These are phyloP conservation scores for Orius insidiosus DNA, from an alignment of 1,140 invertebrate genomes.

Conservation along the genomic window DNA sequence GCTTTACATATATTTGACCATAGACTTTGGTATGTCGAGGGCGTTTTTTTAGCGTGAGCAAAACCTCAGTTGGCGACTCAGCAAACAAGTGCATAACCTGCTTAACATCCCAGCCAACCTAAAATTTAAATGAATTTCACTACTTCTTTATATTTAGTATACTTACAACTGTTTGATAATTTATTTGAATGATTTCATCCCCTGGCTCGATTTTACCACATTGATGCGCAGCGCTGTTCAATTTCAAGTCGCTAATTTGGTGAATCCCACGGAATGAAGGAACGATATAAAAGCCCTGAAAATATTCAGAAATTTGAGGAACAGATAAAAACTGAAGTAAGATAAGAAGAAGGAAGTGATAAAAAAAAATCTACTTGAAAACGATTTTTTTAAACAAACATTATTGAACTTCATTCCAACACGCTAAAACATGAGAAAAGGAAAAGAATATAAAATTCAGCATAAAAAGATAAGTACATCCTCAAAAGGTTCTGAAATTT, in stretches of 20 bases:
- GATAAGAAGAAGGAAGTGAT: background rate
- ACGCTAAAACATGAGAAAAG: too few species aligned
- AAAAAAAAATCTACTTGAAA: conserved; percentile 5
- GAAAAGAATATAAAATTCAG: too few species aligned
- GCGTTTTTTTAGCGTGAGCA: conserved; percentile 66
- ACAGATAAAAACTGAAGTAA: conserved; percentile 11
- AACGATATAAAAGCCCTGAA: conserved; percentile 63
- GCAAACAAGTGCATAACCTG: conserved; percentile 59
- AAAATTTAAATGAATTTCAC: conserved; percentile 11
- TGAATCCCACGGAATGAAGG: conserved; percentile 73
- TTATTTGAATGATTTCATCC: conserved; percentile 84
- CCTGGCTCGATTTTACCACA: conserved; percentile 81
- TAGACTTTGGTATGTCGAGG: conserved; percentile 68
- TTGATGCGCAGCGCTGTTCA: conserved; percentile 64
- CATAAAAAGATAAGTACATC: conserved; percentile 2
- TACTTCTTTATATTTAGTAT: background rate
- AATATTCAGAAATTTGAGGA: conserved; percentile 15
- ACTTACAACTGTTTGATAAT: conserved; percentile 73
- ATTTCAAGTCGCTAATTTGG: conserved; percentile 70
- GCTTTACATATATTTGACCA: conserved; percentile 65
- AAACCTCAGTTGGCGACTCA: conserved; percentile 61
- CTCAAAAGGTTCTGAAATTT: background rate
- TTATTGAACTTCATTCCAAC: background rate
- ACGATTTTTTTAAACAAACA: background rate
- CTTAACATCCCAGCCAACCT: conserved; percentile 67